A percentile compares a stretch with the other conserved stretches of the same genome.
These are phyloP conservation scores for Zeus faber DNA, from an alignment of 2,113 vertebrate genomes.

Conservation along the genomic window DNA sequence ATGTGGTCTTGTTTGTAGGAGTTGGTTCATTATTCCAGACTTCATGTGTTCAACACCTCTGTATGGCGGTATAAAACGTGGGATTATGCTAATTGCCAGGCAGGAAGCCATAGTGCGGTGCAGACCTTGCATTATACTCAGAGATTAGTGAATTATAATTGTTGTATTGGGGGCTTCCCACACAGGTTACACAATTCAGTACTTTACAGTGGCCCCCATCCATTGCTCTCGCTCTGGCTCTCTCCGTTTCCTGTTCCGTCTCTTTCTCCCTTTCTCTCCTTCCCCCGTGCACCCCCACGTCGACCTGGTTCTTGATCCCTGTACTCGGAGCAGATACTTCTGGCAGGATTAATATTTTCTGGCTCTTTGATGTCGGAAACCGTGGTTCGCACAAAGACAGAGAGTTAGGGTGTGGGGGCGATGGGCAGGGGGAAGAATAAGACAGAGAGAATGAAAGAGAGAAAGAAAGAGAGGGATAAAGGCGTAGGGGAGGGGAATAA, in stretches of 20 bases:
- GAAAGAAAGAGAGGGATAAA: slow-evolving; percentile 58
- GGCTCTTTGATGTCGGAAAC: slow-evolving; percentile 71
- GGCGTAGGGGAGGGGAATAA: slow-evolving; percentile 8
- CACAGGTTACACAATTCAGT: slow-evolving; percentile 39
- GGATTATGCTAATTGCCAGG: slow-evolving; percentile 48
- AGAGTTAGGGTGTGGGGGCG: slow-evolving; percentile 61
- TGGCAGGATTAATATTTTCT: slow-evolving; percentile 73
- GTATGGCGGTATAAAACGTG: slow-evolving; percentile 18
- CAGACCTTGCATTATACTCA: slow-evolving; percentile 54
- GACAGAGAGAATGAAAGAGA: slow-evolving; percentile 52
- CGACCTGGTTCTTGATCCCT: slow-evolving; percentile 71
- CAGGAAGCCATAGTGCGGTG: slow-evolving; percentile 34
- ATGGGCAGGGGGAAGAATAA: slow-evolving; percentile 58
- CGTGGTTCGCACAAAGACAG: slow-evolving; percentile 65
- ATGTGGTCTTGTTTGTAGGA: background rate
- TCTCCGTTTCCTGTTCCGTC: background rate
- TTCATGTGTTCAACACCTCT: slow-evolving; percentile 32
- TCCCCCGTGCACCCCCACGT: slow-evolving; percentile 17
- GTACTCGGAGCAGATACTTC: slow-evolving; percentile 63
- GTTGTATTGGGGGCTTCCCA: slow-evolving; percentile 49
- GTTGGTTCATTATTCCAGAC: slow-evolving; percentile 22
- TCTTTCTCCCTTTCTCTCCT: background rate
- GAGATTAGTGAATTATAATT: slow-evolving; percentile 56
- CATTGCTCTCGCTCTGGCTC: background rate
- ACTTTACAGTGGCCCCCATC: slow-evolving; percentile 39